Base-by-base conservation (phyloP, 2,797 vertebrate species). In the Enteromius thamalakanensis region DNA sequence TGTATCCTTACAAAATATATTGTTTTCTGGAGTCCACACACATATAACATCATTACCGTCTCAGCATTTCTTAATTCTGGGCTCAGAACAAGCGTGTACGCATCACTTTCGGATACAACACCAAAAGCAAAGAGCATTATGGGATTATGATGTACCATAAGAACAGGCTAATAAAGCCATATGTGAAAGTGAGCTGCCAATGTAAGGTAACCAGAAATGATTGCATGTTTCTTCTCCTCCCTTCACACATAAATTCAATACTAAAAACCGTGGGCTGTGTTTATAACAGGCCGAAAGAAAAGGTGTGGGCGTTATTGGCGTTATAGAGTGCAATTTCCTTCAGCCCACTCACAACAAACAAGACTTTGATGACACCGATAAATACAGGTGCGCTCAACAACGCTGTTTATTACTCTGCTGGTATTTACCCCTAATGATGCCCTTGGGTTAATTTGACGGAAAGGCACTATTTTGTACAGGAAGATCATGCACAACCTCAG, bases 111-210 rank as follows among this genome's bases (percentile, higher is more conserved):
- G 97, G 98, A 69, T 99, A 97, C 88, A 98, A 98, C 94, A 97
- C 97, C 84, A 96, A 94, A 90, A 98, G 94, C 90, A 98, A 97
- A 92, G 95, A 98, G 64, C 97, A 97, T 80, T 98, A 97, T 87
- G 97, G 98, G 9, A 94, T 99, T 76, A 98, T 99, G 98, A 97
- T 99, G 97, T 99, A 98, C 88, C 95, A 99, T 89, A 96, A 93
- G 91, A 99, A 99, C 83, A 95, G 97, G 4, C 96, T 99, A 81
- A 99, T 99, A 90, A 98, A 97, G 93, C 95, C 96, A 12, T 99
- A 99, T 3, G 96, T 97, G 87, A 96, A 95, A 84, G 96, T 98
- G 34, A 96, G 96, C 86, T 97, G 96, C 90, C 98, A 99, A 60
- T 76, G 95, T 71, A 96, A 93, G 95, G 97, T 97, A 89, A 79